Evolutionary conservation across 2,797 vertebrate species (phyloP).

Genomic region (Gambusia yucatana): DNA sequence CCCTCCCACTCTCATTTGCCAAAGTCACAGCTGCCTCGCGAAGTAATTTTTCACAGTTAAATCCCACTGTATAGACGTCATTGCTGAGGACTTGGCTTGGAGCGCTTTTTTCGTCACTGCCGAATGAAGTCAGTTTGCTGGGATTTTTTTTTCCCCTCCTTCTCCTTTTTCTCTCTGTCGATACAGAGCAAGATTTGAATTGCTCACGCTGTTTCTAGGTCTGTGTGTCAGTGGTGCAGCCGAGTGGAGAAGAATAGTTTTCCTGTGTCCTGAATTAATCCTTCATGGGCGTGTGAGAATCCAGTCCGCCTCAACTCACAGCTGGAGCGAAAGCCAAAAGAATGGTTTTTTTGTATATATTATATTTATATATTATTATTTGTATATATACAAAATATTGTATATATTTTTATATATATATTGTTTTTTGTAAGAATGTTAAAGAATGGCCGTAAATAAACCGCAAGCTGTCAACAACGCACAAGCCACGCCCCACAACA

Average conservation of each 20-base stretch:
- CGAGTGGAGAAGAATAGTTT: slow-evolving; percentile 64
- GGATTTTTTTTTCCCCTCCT: slow-evolving; percentile 36
- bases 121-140: slow-evolving; percentile 66
- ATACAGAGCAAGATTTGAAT: slow-evolving; percentile 58
- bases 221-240: slow-evolving; percentile 76
- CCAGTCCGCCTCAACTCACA: slow-evolving; percentile 27
- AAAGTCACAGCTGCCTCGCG: slow-evolving; percentile 79
- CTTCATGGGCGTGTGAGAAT: slow-evolving; percentile 29
- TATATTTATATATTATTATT: no score
- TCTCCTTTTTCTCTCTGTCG: slow-evolving; percentile 27
- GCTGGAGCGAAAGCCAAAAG: slow-evolving; percentile 19
- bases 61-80: slow-evolving; percentile 78
- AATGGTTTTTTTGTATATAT: slow-evolving; percentile 11
- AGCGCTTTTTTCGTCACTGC: slow-evolving; percentile 75
- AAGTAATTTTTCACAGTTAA: slow-evolving; percentile 68
- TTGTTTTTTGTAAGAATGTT: no score
- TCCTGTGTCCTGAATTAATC: slow-evolving; percentile 59
- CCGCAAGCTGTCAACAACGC: slow-evolving; percentile 34
- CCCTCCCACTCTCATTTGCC: slow-evolving; percentile 55
- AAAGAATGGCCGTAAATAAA: background rate
- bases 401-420: no score
- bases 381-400: no score
- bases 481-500: background rate
- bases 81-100: slow-evolving; percentile 56
- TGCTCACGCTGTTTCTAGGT: slow-evolving; percentile 74